Evolutionary conservation across 2,888 invertebrate genomes (phyloP), one percentile per base, ranked within the genome.

Genomic region (Papilio demoleus): DNA sequence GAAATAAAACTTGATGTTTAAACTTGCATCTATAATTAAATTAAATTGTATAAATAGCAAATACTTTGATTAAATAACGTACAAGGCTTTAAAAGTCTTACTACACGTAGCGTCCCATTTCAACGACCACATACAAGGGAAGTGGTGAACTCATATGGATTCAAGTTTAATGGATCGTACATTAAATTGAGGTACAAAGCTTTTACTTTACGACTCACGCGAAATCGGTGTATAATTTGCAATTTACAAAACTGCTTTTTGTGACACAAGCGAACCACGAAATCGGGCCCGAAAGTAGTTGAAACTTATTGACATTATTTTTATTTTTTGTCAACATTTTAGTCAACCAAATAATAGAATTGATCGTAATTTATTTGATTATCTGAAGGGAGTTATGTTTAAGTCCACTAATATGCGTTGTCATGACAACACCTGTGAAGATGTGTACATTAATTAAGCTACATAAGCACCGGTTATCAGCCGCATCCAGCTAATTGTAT

Each of bases 81-180:
- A 27, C 50, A 14, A 50, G 5, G 14, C 27, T 24, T 42, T 58
- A 34, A 27, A n/a, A 34, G n/a, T 17, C 22, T 66, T 59, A 24
- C 2, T 42, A 31, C 58, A 34, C 19, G 14, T 40, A 22, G 36
- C 31, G 59, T 36, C 45, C 36, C 40, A 66, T 47, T 58, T 47
- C 66, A 66, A 22, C 22, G 60, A 66, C 31, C 27, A 36, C 19
- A 66, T 66, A 66, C 59, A 47, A 66, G 59, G 45, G 45, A 66
- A 59, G 66, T 60, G 60, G 36, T 47, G 59, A 42, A 66, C 27
- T 42, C 59, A 36, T 50, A 60, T 36, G 60, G 14, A 47, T 47
- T 60, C 66, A 47, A 47, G 60, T 59, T 24, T 47, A 66, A 66
- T 66, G 66, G 66, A 38, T 47, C 66, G 66, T 66, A 66, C 47